Base-by-base conservation (phyloP, 2,113 vertebrate genomes). In the Dolichallabes microphthalmus region DNA sequence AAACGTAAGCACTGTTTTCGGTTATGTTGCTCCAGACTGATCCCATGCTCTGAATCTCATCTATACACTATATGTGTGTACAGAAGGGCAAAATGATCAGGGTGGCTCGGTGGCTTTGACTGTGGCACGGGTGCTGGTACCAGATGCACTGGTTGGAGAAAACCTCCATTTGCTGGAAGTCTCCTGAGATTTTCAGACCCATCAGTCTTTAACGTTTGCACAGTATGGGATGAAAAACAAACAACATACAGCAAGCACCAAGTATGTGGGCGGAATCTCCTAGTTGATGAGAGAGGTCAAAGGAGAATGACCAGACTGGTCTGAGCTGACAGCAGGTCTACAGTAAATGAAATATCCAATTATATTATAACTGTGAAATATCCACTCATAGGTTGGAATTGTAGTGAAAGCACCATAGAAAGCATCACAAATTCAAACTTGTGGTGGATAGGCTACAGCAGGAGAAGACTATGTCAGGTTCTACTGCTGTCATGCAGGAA, bases 1-100 rank as follows among this genome's bases (percentile, higher is more conserved):
- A 60, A 79, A 84, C 50, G 68, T 14, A 78, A 32, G 73, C 66
- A 58, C 63, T 82, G 22, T 78, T 81, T 80, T 27, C 19, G 19
- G 50, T 71, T 52, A 69, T 55, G 80, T 35, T 82, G 27, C 52
- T 71, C 81, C 30, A 30, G 53, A 82, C 52, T 57, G 52, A 53
- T 58, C 50, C 35, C 58, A 84, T 84, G 45, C 53, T 53, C 45
- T 15, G 15, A 77, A 77, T 75, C 58, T 66, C 39, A 63, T 64
- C 57, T 52, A 75, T 35, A 63, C n/a, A 55, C n/a, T 8, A 71
- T 22, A 71, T 35, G 17, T 35, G 4, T 64, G 4, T 25, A 27
- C 25, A 13, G 12, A 7, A 1, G 0, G 20, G 19, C 7, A 20
- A 2, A 22, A 11, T 61, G 0, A n/a, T 61, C 60, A 27, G 12